Conservation (phyloP, 2,113 vertebrate species). For the Eonycteris spelaea region DNA sequence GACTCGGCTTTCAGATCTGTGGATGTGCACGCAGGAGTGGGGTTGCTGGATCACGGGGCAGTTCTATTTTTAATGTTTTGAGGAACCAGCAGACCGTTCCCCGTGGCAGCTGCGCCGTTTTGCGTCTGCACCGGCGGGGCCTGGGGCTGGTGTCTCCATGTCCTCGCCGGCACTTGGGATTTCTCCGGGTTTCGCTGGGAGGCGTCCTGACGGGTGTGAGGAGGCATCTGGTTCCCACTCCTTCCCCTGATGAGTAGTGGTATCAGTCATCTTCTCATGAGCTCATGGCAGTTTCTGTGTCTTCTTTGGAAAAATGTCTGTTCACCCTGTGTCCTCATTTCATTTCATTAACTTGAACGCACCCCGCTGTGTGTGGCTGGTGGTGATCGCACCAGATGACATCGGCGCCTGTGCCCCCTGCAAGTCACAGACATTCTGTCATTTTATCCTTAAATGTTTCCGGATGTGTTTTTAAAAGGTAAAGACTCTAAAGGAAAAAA, state of each 20-base stretch:
- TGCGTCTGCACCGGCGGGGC: rapidly evolving
- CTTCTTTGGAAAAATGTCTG: not conserved
- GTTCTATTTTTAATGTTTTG: not conserved
- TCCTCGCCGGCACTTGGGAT: not conserved
- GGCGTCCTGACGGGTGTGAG: not conserved
- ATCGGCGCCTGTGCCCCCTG: rapidly evolving
- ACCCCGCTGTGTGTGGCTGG: not conserved
- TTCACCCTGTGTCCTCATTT: not conserved
- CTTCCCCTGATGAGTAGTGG: not conserved
- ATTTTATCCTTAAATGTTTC: not conserved
- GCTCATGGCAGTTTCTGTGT: not conserved
- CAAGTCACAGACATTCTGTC: not conserved
- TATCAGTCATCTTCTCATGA: not conserved
- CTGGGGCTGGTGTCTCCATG: not conserved
- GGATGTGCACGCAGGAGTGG: not conserved
- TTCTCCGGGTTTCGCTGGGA: not conserved
- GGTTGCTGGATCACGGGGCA: not conserved
- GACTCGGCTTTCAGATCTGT: not conserved
- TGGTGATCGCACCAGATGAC: rapidly evolving
- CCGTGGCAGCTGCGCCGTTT: not conserved
- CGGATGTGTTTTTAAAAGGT: not conserved
- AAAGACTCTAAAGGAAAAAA: not conserved
- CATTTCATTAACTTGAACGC: not conserved
- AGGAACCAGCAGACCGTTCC: not conserved
- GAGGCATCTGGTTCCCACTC: too few relatives aligned